Evolutionary conservation across 2,888 invertebrate genomes (phyloP).

Genomic region (Thera obeliscata): DNA sequence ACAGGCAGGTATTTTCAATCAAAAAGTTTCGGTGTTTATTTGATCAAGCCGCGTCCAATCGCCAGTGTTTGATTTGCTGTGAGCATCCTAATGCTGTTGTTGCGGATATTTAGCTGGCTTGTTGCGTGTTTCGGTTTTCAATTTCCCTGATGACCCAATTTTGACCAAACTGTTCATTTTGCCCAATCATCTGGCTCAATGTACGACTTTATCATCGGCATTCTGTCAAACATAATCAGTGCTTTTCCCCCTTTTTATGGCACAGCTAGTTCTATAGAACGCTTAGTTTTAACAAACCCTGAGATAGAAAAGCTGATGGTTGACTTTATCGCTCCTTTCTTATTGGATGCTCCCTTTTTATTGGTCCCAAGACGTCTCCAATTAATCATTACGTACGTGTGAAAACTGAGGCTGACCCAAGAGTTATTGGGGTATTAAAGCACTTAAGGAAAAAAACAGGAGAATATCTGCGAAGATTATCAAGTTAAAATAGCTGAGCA

Average conservation of each 20-base stretch:
- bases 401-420: not conserved
- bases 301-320: conserved; percentile 1
- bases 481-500: not conserved
- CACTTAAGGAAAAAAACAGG: not conserved
- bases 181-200: not conserved
- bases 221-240: no score
- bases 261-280: not conserved
- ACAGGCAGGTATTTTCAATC: conserved; percentile 52
- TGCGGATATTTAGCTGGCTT: conserved; percentile 34
- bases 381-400: conserved; percentile 17
- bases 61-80: conserved; percentile 42
- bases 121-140: conserved; percentile 28
- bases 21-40: conserved; percentile 46
- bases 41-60: conserved; percentile 38
- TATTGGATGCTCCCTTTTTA: conserved; percentile 21
- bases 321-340: conserved; percentile 11
- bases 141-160: conserved; percentile 13
- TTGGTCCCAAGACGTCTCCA: conserved; percentile 13
- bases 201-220: no score
- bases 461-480: not conserved
- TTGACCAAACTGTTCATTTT: conserved; percentile 1
- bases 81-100: conserved; percentile 34
- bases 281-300: not conserved
- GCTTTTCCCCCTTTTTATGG: no score
- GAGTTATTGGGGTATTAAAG: conserved; percentile 6